Percentiles rank a stretch among this genome's conserved stretches.
Evolutionary conservation across 30 jellyfish, hydroid and myxozoan species (phyloP).

Genomic region (Chrysaora quinquecirrha): DNA sequence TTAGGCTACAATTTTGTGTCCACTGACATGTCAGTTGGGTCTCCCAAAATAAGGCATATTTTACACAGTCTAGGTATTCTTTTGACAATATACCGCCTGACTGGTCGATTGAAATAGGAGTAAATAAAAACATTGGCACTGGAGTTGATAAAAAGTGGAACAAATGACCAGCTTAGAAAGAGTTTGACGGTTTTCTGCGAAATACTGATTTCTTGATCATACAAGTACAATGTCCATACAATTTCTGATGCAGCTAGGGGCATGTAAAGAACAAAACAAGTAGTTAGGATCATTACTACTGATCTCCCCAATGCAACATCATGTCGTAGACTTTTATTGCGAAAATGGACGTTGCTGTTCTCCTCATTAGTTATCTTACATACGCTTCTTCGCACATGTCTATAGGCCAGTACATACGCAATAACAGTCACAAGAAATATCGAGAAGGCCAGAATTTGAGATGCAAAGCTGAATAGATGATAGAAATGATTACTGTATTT

Average conservation of each 20-base stretch:
- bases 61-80: too few species aligned
- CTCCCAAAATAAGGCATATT: too few species aligned
- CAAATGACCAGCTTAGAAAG: conserved; percentile 23
- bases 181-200: neutral
- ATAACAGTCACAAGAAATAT: neutral
- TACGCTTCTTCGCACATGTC: conserved; percentile 47
- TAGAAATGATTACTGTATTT: conserved; percentile 23
- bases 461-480: conserved; percentile 32
- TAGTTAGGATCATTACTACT: neutral
- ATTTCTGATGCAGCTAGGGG: conserved; percentile 23
- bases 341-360: conserved; percentile 3
- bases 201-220: neutral
- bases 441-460: neutral
- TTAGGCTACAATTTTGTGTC: too few species aligned
- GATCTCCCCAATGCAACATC: conserved; percentile 47
- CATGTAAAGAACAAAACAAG: neutral
- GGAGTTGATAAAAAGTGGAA: conserved; percentile 21
- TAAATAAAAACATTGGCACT: conserved; percentile 36
- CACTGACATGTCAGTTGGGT: too few species aligned
- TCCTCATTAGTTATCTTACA: neutral
- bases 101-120: conserved; percentile 47
- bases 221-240: conserved; percentile 36
- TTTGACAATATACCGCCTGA: conserved; percentile 1
- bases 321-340: conserved; percentile 14
- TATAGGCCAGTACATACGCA: conserved; percentile 5